Base-by-base conservation (phyloP, 2,797 vertebrate genomes). In the Acanthurus lineatus region DNA sequence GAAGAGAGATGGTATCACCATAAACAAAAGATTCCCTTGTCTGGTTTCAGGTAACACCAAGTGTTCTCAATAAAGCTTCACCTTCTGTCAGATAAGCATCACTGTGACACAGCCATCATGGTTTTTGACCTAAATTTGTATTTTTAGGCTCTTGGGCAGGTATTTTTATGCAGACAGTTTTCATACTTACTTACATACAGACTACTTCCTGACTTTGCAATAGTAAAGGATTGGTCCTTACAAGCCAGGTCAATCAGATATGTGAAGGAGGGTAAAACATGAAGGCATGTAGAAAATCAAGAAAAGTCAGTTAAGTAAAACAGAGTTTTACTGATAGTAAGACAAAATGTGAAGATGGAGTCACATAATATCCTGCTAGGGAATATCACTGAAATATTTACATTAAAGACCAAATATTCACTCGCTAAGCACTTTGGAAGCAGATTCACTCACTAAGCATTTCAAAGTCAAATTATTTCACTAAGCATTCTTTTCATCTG, bases 361-460 rank as follows among this genome's bases (percentile, higher is more conserved):
- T 72, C 58, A n/a, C 47, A 53, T 25, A 78, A 83, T 66, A 83
- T 84, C 32, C 59, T 59, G 25, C 62, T 14, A 35, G 73, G 49
- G 77, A 87, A 82, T 72, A 76, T 87, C 69, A 60, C 82, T 88
- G 78, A 89, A 93, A 90, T 90, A 89, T 92, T 91, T 89, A 89
- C 83, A 82, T 73, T 76, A 61, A 76, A 72, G 40, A 62, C 58
- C 16, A 20, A 68, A 77, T 88, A 76, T 61, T 82, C 63, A 71
- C 83, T 61, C 58, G 8, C 80, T 87, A 84, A 88, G 90, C 86
- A 85, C 86, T 91, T 84, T 76, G 84, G 87, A 53, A 59, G 78
- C 73, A 73, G 76, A 90, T 79, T 81, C 77, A 69, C 82, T 78
- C 79, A 28, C 77, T 82, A 67, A 86, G 89, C 89, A 73, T 86